Base-by-base conservation (phyloP, 1,140 invertebrate species). In the Listronotus bonariensis region DNA sequence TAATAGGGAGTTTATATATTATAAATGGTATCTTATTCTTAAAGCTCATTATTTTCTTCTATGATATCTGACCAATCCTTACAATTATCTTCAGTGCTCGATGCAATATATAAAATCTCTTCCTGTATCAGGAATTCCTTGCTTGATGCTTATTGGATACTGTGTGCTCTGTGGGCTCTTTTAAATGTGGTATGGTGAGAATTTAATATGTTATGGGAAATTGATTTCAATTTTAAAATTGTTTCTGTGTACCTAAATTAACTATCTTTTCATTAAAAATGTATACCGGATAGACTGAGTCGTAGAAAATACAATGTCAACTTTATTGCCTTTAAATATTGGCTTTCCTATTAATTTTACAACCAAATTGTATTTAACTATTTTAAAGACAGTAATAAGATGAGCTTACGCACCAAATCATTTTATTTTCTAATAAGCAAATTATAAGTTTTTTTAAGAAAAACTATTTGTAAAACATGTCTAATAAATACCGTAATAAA, bases 1-100 rank as follows among this genome's bases (percentile, higher is more conserved):
- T 74, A 72, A 74, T 74, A 71, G 68, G 65, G 61, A 68, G 68
- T 74, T 70, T 74, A 70, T 69, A 68, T 69, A 69, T 65, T 69
- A 67, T 65, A 69, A 67, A 67, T 69, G 68, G 65, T 62, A 65
- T 65, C 59, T 65, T 65, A 60, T 55, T 57, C 53, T 56, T 52
- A 53, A 67, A 55, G 55, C 63, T 69, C 63, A 65, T 65, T 65
- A 61, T 69, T 69, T 66, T 61, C 63, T 56, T 58, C 55, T 54
- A 66, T 66, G 64, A 66, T 66, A 66, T 66, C 64, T 68, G 60
- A 64, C 61, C 60, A 63, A 64, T 68, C 60, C 54, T 64, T 68
- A 58, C 60, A 64, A 68, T 64, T 68, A 62, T 67, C 59, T 67
- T 34, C 40, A 43, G 64, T 55, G 56, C 56, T 54, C 64, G 56